Base-by-base conservation (phyloP, 2,888 invertebrate genomes). In the Leptura quadrifasciata region DNA sequence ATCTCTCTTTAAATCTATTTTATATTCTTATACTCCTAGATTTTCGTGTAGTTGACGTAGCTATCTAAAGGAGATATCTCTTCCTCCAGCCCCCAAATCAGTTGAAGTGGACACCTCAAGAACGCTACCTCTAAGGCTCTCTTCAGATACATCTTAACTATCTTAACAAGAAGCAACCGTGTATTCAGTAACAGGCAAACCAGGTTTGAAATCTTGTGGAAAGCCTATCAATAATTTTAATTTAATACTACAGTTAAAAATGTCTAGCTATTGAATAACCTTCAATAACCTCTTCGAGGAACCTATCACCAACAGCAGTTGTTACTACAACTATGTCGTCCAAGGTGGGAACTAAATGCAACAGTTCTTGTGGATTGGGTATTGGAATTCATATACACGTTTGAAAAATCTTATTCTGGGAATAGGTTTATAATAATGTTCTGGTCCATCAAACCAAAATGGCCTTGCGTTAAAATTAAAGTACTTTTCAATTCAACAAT, bases 131-230 rank as follows among this genome's bases (percentile, higher is more conserved):
- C 88, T 86, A 55, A 96, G 89, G 73, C 93, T 92, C 84, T 94
- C 91, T 2, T 88, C 82, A 21, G 94, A 91, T 21, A 97, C 89
- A 0, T 94, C 94, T 0, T 98, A 97, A 1, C 97, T 96, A 88
- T 98, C 98, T 88, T 96, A 96, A 89, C 95, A 97, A 1, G 97
- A 96, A 0, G 97, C 96, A 10, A 95, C 95, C 89, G 95, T 95
- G 88, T 96, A 96, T 64, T 94, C 92, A 78, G 94, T 94, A 85
- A 97, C 95, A 0, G 97, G 96, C 95, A 98, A 97, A 9, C 96
- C 92, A 0, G 98, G 98, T 88, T 98, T 98, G 90, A 98, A 98
- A 17, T 98, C 95, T 89, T 98, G 97, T 8, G 98, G 96, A 0
- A 94, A 93, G 47, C 96, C 97, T 0, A 98, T 98, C 1, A 98